A percentile compares a stretch with the other conserved stretches of the same genome.
These are phyloP conservation scores for Melanitta fusca DNA, from an alignment of 2,797 vertebrate species.

Conservation along the genomic window DNA sequence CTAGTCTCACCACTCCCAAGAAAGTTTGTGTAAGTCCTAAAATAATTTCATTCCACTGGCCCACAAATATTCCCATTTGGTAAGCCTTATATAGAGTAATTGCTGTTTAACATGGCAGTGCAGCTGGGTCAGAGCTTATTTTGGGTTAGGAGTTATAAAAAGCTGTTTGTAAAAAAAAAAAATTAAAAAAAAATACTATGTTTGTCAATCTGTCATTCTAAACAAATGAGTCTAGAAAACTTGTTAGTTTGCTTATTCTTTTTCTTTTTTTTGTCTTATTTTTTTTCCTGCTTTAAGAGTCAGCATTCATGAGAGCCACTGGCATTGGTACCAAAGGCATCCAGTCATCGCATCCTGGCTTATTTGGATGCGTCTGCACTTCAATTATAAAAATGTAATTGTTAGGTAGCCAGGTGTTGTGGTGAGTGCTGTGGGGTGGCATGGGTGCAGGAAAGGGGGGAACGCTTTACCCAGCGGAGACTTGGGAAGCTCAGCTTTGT, in stretches of 20 bases:
- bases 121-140: conserved; percentile 65
- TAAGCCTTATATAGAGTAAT: conserved; percentile 61
- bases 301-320: neutral
- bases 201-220: conserved; percentile 63
- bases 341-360: conserved; percentile 4
- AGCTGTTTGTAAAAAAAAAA: conserved; percentile 32
- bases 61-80: conserved; percentile 53
- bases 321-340: neutral
- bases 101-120: conserved; percentile 67
- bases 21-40: conserved; percentile 60
- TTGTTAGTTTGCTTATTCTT: conserved; percentile 28
- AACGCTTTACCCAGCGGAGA: neutral
- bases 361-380: conserved; percentile 9
- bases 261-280: neutral
- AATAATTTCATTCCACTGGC: conserved; percentile 53
- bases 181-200: neutral
- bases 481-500: neutral
- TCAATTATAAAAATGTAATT: conserved; percentile 7
- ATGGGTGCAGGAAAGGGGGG: neutral
- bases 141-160: conserved; percentile 71
- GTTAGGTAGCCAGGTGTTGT: conserved; percentile 15
- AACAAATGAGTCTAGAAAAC: conserved; percentile 57
- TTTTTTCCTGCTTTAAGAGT: conserved; percentile 14
- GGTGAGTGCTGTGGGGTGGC: conserved; percentile 7
- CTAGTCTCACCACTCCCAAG: conserved; percentile 35